phyloP scores from a whole-genome alignment of 1,140 invertebrate species.

The Metaphire vulgaris region DNA sequence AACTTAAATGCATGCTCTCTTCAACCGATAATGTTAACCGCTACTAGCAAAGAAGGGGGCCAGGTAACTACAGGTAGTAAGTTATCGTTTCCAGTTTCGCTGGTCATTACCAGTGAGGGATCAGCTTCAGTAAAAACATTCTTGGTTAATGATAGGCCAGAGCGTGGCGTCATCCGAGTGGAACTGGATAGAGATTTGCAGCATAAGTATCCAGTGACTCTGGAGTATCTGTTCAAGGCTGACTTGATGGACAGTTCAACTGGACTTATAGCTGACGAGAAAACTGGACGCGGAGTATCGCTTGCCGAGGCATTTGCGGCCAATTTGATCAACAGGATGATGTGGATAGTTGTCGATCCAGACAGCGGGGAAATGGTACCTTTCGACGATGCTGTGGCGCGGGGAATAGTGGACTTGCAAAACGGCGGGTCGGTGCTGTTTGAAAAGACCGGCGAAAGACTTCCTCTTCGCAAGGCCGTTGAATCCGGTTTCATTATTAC shows the following conservation, averaged over 20 bases:
- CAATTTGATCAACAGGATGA: slow-evolving; percentile 58
- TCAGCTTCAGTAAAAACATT: too few relatives aligned
- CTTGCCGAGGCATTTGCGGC: slow-evolving; percentile 69
- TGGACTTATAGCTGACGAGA: neutral
- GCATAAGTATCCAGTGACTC: neutral
- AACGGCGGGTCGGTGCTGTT: neutral
- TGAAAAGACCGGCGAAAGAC: neutral
- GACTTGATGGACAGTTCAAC: neutral
- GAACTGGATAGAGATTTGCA: too few relatives aligned
- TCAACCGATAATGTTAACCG: too few relatives aligned
- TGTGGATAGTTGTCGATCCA: slow-evolving; percentile 46
- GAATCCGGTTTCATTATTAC: neutral
- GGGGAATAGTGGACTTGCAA: neutral
- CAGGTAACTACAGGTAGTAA: too few relatives aligned
- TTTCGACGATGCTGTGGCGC: neutral
- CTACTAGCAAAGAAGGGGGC: too few relatives aligned
- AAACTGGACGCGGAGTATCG: slow-evolving; percentile 57
- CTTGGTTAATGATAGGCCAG: too few relatives aligned
- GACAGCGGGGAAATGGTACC: slow-evolving; percentile 53
- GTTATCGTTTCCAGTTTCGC: too few relatives aligned
- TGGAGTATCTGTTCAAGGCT: neutral
- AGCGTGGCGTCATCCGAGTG: too few relatives aligned
- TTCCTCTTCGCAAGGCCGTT: neutral
- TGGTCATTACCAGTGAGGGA: too few relatives aligned
- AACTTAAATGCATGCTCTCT: too few relatives aligned